Evolutionary conservation across 2,113 vertebrate genomes (phyloP).

Genomic region (Scortum barcoo): DNA sequence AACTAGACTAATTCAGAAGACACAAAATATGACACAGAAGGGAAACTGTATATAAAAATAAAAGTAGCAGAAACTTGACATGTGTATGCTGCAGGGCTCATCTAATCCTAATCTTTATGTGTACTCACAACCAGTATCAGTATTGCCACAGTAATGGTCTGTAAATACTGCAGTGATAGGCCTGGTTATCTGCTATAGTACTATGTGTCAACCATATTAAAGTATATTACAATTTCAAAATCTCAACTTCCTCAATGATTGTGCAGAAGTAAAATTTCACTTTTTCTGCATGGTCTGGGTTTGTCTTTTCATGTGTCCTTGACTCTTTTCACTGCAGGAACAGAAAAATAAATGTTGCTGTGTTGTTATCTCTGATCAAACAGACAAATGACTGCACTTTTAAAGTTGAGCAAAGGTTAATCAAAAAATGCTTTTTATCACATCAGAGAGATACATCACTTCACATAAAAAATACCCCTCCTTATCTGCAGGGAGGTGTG

Average conservation of each 20-base stretch:
- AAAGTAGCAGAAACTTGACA: no score
- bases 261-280: not conserved
- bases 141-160: not conserved
- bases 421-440: slow-evolving; percentile 2
- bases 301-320: not conserved
- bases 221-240: not conserved
- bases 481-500: not conserved
- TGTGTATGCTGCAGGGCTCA: no score
- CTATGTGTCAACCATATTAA: no score
- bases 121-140: no score
- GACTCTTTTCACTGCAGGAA: not conserved
- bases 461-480: not conserved
- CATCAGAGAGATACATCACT: not conserved
- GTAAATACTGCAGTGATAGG: no score
- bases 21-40: no score
- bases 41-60: no score
- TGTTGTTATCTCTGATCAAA: not conserved
- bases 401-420: slow-evolving; percentile 11
- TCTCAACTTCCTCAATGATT: not conserved
- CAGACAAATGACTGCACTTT: not conserved
- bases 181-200: no score
- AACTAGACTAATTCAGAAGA: no score
- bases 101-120: no score
- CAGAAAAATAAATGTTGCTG: no score
- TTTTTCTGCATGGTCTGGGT: not conserved